Evolutionary conservation across 2,888 invertebrate genomes (phyloP).

Genomic region (Acanthosepion pharaonis): DNA sequence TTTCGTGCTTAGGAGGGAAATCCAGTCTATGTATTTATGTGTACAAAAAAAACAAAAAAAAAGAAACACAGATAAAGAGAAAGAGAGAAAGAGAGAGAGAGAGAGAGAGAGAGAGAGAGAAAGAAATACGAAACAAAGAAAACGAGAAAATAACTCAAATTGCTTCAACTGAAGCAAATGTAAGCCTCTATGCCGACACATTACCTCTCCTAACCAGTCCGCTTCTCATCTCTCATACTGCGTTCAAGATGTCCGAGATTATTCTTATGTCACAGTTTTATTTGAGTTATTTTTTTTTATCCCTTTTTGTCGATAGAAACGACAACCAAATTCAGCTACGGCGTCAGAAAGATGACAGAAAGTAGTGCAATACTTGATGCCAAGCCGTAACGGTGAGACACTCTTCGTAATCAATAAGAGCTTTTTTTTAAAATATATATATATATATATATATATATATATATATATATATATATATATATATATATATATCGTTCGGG

Average conservation of each 20-base stretch:
- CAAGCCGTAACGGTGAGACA: not conserved
- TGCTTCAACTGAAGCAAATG: no score
- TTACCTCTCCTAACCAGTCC: fast-evolving
- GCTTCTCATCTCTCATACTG: not conserved
- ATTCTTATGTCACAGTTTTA: not conserved
- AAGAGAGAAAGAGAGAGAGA: not conserved
- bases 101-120: not conserved
- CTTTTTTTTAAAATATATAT: not conserved
- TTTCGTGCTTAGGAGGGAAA: no score
- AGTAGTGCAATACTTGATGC: not conserved
- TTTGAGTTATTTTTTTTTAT: not conserved
- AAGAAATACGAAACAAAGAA: no score
- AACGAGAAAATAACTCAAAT: no score
- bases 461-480: not conserved
- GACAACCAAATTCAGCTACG: not conserved
- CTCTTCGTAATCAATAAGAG: no score
- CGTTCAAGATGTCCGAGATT: not conserved
- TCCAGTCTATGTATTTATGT: no score
- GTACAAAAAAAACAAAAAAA: no score
- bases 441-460: not conserved
- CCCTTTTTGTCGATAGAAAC: not conserved
- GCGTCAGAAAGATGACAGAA: not conserved
- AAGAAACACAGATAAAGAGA: no score
- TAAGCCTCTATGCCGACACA: no score
- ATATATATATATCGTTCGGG: no score